Conservation (phyloP, 2,888 invertebrate species). For the Cerastis leucographa region DNA sequence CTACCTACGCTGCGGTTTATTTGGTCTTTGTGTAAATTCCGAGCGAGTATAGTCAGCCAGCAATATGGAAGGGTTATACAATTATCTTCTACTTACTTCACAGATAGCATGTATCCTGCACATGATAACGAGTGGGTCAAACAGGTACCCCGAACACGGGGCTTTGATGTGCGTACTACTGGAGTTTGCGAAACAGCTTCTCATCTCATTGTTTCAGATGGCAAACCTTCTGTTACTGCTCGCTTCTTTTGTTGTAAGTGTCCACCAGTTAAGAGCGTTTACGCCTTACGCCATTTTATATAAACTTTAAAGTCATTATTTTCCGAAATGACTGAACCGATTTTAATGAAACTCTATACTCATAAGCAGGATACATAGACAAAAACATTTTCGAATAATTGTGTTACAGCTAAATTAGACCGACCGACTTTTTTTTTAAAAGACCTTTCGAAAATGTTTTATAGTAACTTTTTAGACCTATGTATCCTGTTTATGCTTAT, state of each 20-base stretch:
- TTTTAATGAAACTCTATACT: too few relatives aligned
- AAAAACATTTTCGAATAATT: too few relatives aligned
- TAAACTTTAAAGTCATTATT: too few relatives aligned
- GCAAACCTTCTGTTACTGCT: conserved; percentile 79
- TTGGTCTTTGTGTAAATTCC: background rate
- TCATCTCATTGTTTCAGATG: conserved; percentile 76
- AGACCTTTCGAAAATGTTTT: too few relatives aligned
- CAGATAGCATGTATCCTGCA: conserved; percentile 77
- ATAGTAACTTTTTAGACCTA: too few relatives aligned
- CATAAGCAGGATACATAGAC: too few relatives aligned
- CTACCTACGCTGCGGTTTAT: background rate
- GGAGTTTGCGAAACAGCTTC: conserved; percentile 69
- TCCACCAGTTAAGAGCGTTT: too few relatives aligned
- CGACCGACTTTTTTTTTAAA: too few relatives aligned
- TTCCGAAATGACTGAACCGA: too few relatives aligned
- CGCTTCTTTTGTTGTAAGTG: conserved; percentile 78
- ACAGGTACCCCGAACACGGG: conserved; percentile 37
- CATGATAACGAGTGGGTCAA: conserved; percentile 52
- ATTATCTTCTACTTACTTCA: background rate
- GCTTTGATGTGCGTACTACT: conserved; percentile 64
- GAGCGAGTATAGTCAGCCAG: background rate
- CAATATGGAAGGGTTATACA: background rate
- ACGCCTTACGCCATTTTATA: too few relatives aligned
- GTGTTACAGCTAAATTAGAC: too few relatives aligned
- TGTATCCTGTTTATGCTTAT: too few relatives aligned